Evolutionary conservation across 2,797 vertebrate species (phyloP), one percentile per base, ranked within the genome.

Genomic region (Phrynocephalus forsythii): DNA sequence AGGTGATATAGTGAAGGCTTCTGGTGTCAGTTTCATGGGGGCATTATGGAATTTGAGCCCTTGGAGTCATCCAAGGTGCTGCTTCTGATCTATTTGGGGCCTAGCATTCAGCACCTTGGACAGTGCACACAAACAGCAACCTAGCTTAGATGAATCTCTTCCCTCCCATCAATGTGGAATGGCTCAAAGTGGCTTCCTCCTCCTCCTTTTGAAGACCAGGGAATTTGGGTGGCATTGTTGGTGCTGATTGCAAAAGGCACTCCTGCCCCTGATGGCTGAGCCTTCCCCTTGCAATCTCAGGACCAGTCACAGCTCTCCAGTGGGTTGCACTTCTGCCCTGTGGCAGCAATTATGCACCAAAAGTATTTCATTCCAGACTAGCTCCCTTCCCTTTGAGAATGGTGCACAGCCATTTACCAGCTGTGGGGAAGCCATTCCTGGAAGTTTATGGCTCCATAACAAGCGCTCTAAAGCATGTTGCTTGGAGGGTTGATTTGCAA

Each of bases 351-450:
- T 20, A 68, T 4, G 90, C 82, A 90, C 38, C 38, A 72, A 91
- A 93, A 84, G 91, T 79, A 86, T 77, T 89, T 83, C 28, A 60
- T 60, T 79, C 44, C 63, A 86, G 83, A 91, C 28, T 1, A 26
- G 44, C 48, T 82, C 84, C 72, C 81, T 30, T 71, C 60, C 20
- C 87, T 84, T 84, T 77, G 82, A 84, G 83, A 91, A 90, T 24
- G 0, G 38, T 67, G 90, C 69, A 89, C 91, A 88, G 79, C 84
- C 86, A 52, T 1, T 0, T 0, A 50, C 48, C 89, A 93, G 93
- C 93, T 91, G 91, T 75, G 86, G 88, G 89, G 89, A 85, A 81
- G 89, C 86, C 18, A 0, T 88, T 89, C 87, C 2, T 28, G 22
- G 82, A 7, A 50, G 85, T 79, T 88, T 56, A 82, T 56, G 76